A percentile compares a stretch with the other conserved stretches of the same genome.
Conservation (phyloP, 2,113 vertebrate genomes). For the Pipa parva region DNA sequence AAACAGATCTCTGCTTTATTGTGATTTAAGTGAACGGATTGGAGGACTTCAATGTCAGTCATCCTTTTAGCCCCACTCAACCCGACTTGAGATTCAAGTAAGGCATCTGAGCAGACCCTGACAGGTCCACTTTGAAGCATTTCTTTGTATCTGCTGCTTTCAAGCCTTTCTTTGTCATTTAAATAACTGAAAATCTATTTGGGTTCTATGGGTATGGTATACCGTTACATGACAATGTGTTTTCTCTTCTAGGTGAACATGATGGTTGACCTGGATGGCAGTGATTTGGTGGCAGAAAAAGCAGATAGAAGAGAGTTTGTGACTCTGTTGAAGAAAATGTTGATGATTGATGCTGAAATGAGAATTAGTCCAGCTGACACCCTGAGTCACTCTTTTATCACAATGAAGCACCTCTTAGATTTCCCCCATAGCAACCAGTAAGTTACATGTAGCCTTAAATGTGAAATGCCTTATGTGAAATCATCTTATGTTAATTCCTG, state of each 20-base stretch:
- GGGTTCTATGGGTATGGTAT: too few species aligned
- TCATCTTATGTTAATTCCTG: too few species aligned
- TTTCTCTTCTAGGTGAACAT: slow-evolving; percentile 84
- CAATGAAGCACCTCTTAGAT: slow-evolving; percentile 96
- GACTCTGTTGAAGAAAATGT: slow-evolving; percentile 93
- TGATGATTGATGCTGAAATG: slow-evolving; percentile 92
- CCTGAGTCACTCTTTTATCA: slow-evolving; percentile 91
- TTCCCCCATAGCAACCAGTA: slow-evolving; percentile 98
- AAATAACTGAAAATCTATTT: not conserved
- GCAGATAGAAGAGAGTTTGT: slow-evolving; percentile 94
- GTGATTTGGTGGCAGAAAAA: slow-evolving; percentile 92
- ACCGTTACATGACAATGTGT: too few species aligned
- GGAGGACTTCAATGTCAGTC: too few species aligned
- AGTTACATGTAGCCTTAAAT: slow-evolving; percentile 49
- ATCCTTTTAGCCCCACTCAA: too few species aligned
- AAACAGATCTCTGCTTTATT: too few species aligned
- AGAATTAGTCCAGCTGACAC: slow-evolving; percentile 87
- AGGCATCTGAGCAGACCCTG: too few species aligned
- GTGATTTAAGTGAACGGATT: too few species aligned
- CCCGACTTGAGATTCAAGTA: too few species aligned
- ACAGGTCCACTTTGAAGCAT: too few species aligned
- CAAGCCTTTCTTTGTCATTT: slow-evolving; percentile 21
- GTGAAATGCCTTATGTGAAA: too few species aligned
- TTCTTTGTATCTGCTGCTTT: slow-evolving; percentile 36
- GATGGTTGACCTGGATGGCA: slow-evolving; percentile 97